Base-by-base conservation (phyloP, 2,797 vertebrate genomes). In the Odontamblyopus lacepedii region DNA sequence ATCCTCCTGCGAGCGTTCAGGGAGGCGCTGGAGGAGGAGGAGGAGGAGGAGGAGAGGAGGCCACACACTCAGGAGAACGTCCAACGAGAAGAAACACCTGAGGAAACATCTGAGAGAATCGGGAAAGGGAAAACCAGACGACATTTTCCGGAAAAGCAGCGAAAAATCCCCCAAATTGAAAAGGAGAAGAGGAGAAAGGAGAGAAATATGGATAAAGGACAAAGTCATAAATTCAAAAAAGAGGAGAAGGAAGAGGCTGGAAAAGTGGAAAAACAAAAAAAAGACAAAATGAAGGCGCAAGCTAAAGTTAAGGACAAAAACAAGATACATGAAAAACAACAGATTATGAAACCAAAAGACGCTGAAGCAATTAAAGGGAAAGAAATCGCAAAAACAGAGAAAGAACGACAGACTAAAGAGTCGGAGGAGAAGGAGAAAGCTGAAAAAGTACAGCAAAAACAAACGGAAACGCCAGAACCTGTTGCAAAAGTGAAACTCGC, bases 1-100 rank as follows among this genome's bases (percentile, higher is more conserved):
- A 66, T 66, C 63, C 23, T 66, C 13, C 63, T 66, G 13, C 0
- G 23, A 6, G 63, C 63, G 13, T 66, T 66, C 6, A 66, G 41
- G 9, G 63, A 66, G 6, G 63, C 63, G 0, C 23, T 51, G 6
- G 3, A 60, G 6, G 35, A 27, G 6, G 35, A 50, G 38, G 60
- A 48, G 30, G 8, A 63, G 30, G 61, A 38, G 59, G 15, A 18
- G 29, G 3, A 9, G 6, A 9, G 7, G 16, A 19, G n/a, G n/a
- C n/a, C n/a, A n/a, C n/a, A n/a, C n/a, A n/a, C n/a, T n/a, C n/a
- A n/a, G n/a, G n/a, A n/a, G n/a, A n/a, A n/a, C n/a, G n/a, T n/a
- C n/a, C n/a, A 15, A 4, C 41, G 0, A 26, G 8, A 35, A 35
- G 16, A 62, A 38, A 48, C 1, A 4, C 12, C 44, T 1, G 35